phyloP scores from a whole-genome alignment of 2,888 invertebrate genomes.

The Frankliniella intonsa region DNA sequence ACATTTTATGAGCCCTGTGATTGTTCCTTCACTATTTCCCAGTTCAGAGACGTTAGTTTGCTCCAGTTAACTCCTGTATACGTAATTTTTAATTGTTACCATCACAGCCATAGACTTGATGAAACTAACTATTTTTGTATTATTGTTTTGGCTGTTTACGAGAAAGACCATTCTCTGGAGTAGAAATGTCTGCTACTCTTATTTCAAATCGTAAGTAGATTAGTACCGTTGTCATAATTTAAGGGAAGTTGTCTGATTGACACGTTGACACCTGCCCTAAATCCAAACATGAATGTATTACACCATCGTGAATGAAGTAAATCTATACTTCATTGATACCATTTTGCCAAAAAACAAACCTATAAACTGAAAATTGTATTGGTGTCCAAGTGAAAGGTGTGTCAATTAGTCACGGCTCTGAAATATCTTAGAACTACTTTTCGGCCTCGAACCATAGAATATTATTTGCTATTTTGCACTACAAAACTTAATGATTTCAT shows the following conservation, averaged over 20 bases:
- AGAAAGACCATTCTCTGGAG: not conserved
- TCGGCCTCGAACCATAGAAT: too few species aligned
- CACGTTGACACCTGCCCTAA: too few species aligned
- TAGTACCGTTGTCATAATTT: too few species aligned
- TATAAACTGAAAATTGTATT: too few species aligned
- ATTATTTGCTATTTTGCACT: too few species aligned
- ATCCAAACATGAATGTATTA: not conserved
- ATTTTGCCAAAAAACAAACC: not conserved
- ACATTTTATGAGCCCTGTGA: not conserved
- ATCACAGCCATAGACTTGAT: not conserved
- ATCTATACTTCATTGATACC: not conserved
- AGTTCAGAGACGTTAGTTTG: not conserved
- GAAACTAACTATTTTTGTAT: constrained; percentile 1
- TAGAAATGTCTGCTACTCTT: not conserved
- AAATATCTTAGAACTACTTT: too few species aligned
- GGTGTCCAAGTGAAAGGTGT: too few species aligned
- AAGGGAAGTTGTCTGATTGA: too few species aligned
- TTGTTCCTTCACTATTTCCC: not conserved
- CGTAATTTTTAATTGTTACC: not conserved
- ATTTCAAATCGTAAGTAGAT: not conserved
- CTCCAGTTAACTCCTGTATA: constrained; percentile 9
- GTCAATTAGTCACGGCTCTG: too few species aligned
- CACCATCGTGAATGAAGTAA: not conserved
- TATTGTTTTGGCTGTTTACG: not conserved
- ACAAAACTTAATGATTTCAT: too few species aligned